Evolutionary conservation across 2,113 vertebrate genomes (phyloP), one percentile per base, ranked within the genome.

Genomic region (Aptenodytes forsteri): DNA sequence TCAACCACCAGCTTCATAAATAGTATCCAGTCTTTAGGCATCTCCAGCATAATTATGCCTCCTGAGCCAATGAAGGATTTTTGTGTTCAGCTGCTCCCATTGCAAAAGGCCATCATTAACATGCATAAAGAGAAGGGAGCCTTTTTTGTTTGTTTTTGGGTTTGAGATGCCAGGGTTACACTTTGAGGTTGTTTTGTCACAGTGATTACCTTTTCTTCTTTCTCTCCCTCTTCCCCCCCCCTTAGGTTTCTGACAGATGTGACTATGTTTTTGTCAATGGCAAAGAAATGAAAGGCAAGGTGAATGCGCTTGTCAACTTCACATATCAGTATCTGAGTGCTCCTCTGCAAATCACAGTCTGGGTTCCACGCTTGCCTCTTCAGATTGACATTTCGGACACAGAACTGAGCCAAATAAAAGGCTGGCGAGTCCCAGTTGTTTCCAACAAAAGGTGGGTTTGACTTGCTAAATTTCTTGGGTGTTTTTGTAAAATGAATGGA

Each of bases 341-440:
- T 56, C 98, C 99, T 54, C 98, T 99, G 98, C 98, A 98, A 83
- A 95, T 99, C 83, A 99, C 98, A 0, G 99, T 99, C 96, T 99
- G 99, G 99, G 99, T 98, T 79, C 99, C 99, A 20, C 98, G 99
- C 29, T 98, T 99, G 77, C 99, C 99, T 46, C 99, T 99, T 29
- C 99, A 99, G 98, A 99, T 99, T 1, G 99, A 99, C 86, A 99
- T 99, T 49, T 99, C 99, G 0, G 99, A 99, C 98, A 99, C 99
- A 0, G 99, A 99, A 73, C 99, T 99, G 82, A 99, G 99, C 98
- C 99, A 99, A 97, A 99, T 99, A 95, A 99, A 99, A 95, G 99
- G 99, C 84, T 99, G 99, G 99, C 83, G 99, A 72, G 99, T 99
- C 9, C 99, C 99, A 36, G 96, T 99, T 5, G 76, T 98, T 71